Conservation (phyloP, 2,797 vertebrate genomes). For the Haliaeetus albicilla region DNA sequence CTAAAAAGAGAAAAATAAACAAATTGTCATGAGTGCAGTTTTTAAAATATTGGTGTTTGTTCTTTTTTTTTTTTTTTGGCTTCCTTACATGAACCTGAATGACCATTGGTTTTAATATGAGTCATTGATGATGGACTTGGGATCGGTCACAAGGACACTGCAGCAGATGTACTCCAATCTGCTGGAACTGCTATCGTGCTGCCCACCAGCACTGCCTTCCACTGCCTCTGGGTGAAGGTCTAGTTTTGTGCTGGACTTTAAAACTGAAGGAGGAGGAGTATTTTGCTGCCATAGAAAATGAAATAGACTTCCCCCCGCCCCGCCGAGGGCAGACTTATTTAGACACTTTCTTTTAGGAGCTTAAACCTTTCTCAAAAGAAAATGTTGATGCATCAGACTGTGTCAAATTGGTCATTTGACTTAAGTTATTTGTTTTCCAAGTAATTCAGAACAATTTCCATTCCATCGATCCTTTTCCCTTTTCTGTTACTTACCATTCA, state of each 20-base stretch:
- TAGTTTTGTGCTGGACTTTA: neutral
- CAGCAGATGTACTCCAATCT: neutral
- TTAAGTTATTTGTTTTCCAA: neutral
- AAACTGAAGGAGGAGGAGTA: neutral
- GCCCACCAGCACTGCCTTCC: neutral
- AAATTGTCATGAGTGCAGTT: neutral
- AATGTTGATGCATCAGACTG: neutral
- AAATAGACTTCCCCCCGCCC: neutral
- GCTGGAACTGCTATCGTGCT: neutral
- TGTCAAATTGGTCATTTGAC: neutral
- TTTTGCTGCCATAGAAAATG: neutral
- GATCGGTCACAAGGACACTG: neutral
- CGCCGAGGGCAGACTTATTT: neutral
- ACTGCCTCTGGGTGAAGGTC: neutral
- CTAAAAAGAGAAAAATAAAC: neutral
- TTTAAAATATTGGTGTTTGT: neutral
- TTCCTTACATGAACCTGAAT: neutral
- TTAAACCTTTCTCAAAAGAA: neutral
- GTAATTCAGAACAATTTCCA: neutral
- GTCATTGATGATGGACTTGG: neutral
- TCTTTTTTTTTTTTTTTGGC: too few species aligned
- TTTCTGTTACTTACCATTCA: neutral
- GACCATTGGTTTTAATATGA: neutral
- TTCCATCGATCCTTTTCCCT: neutral
- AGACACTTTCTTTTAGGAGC: neutral